These are phyloP conservation scores for Squalus acanthias DNA, from an alignment of 2,797 vertebrate genomes.

Conservation along the genomic window DNA sequence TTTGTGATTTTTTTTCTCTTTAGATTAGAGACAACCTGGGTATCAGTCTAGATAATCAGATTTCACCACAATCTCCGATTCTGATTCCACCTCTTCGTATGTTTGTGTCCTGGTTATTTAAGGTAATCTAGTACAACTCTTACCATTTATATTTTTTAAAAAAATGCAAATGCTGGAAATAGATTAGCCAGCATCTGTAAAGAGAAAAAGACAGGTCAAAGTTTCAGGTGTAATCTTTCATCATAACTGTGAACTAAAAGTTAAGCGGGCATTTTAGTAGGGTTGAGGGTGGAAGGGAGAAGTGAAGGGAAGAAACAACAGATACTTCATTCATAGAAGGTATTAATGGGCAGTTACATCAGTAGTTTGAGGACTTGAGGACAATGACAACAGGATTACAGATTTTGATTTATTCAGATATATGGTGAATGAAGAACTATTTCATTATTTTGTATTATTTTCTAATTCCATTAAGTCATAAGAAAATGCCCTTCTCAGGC, in stretches of 20 bases:
- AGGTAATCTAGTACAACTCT: conserved; percentile 58
- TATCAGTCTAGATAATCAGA: conserved; percentile 86
- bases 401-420: not conserved
- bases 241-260: not conserved
- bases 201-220: not conserved
- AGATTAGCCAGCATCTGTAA: not conserved
- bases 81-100: conserved; percentile 94
- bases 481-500: not conserved
- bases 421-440: not conserved
- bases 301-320: not conserved
- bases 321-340: not conserved
- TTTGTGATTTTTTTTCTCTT: conserved; percentile 22
- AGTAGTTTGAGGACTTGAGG: not conserved
- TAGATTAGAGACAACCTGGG: conserved; percentile 96
- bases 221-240: not conserved
- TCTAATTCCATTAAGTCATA: not conserved
- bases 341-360: not conserved
- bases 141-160: too few species aligned
- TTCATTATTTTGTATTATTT: not conserved
- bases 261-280: not conserved
- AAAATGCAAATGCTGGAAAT: not conserved
- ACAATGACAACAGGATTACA: not conserved
- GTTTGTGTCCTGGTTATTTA: conserved; percentile 95
- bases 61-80: conserved; percentile 76
- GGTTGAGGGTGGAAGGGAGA: not conserved